Base-by-base conservation (phyloP, 1,140 invertebrate genomes). In the Plutomurus gul region DNA sequence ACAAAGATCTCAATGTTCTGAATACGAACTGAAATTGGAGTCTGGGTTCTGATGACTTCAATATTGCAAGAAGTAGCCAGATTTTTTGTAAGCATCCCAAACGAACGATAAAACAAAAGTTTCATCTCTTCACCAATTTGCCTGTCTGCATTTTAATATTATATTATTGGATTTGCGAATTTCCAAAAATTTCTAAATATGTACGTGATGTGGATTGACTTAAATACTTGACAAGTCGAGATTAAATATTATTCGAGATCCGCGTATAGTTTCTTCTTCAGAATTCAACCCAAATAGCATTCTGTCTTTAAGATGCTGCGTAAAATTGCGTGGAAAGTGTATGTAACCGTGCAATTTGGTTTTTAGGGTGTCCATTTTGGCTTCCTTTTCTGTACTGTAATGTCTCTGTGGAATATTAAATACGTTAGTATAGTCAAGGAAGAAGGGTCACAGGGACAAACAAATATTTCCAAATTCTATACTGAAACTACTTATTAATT, bases 281-380 rank as follows among this genome's bases (percentile, higher is more conserved):
- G 40, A 22, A 10, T 40, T 25, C 8, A 22, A 10, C 18, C 77
- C 72, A 10, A 39, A 25, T 10, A 46, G 0, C 7, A 30, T 33
- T 1, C 77, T 13, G 0, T 79, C 77, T 79, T 49, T 56, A 5
- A 75, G 25, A n/a, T 27, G 22, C 13, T 74, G 60, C 2, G 77
- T 79, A 49, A 74, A 75, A 46, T 79, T 79, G 7, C 20, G 20
- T 0, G 77, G 71, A 43, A 79, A 37, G 6, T 33, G 4, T 27
- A 79, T 22, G 7, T 72, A 72, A 13, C 36, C 70, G 18, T 33
- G 25, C 8, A 72, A 13, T 46, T 72, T 40, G 6, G 70, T 40
- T 22, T 8, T 4, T 11, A 18, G 13, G 16, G 40, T 11, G 25
- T 72, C 70, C 4, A 13, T 36, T 4, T 51, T 0, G 18, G 76